Evolutionary conservation across 2,888 invertebrate genomes (phyloP), one percentile per base, ranked within the genome.

Genomic region (Tipula unca): DNA sequence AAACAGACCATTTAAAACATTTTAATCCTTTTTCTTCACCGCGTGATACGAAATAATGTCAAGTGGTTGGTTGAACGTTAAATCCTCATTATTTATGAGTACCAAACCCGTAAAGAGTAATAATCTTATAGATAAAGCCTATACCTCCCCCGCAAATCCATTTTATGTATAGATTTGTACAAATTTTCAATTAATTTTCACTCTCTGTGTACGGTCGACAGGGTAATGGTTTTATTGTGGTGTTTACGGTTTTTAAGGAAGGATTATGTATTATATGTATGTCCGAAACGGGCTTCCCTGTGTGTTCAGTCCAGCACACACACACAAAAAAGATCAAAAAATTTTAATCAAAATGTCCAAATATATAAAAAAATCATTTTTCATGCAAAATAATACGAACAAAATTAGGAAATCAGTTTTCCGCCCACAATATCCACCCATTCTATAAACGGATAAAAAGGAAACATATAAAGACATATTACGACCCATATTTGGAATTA

Each of bases 301-400:
- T 2, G 39, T 39, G 6, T 39, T 39, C 39, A 10, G 13, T 10
- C 10, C 25, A 13, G 69, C 4, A 69, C 25, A 48, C 39, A 39
- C 10, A 36, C 17, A 48, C 1, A 69, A 69, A 69, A 25, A 69
- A 25, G 3, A 69, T 69, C 69, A 69, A 8, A 69, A 20, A 69
- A 69, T 69, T 69, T 69, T 69, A 69, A 69, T 69, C 69, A 69
- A 69, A 69, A 69, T 69, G 69, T 69, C 69, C 6, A 69, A 69
- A 69, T 69, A 25, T 17, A 69, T 1, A 69, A 25, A 69, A 69
- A 25, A n/a, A n/a, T n/a, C 17, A 48, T 48, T 48, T 48, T 48
- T 48, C 17, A 48, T 69, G 69, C 69, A 69, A 69, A 69, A 69
- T 17, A 48, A 42, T 54, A 54, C 32, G 32, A 32, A 32, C n/a